Evolutionary conservation across 2,797 vertebrate genomes (phyloP).

Genomic region (Notoglanidium macrostoma): DNA sequence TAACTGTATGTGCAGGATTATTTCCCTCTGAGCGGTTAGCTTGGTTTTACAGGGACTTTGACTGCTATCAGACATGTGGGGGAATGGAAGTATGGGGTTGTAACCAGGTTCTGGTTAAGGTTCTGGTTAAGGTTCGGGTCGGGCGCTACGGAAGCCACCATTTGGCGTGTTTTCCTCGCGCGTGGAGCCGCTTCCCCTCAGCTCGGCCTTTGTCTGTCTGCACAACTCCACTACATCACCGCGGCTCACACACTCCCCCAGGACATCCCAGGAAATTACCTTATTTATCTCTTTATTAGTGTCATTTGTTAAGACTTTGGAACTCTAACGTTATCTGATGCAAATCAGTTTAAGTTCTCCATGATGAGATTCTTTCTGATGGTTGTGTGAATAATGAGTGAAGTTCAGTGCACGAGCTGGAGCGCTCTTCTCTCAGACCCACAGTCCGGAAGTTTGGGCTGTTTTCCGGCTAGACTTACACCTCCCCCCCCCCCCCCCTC

Average conservation of each 20-base stretch:
- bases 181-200: slow-evolving; percentile 19
- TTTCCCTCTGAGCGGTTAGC: neutral
- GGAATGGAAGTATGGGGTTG: neutral
- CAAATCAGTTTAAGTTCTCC: neutral
- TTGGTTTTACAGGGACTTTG: neutral
- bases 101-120: neutral
- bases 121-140: too few relatives aligned
- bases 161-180: slow-evolving; percentile 41
- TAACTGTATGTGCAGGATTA: neutral
- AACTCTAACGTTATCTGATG: neutral
- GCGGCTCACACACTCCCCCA: too few relatives aligned
- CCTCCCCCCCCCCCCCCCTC: neutral
- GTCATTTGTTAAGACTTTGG: neutral
- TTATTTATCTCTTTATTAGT: too few relatives aligned
- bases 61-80: neutral
- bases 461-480: neutral
- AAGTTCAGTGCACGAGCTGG: neutral
- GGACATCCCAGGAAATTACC: too few relatives aligned
- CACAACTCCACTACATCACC: neutral
- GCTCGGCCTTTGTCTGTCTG: neutral
- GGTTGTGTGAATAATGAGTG: neutral
- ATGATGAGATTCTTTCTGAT: neutral
- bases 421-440: too few relatives aligned
- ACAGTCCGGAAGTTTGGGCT: neutral
- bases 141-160: slow-evolving; percentile 34